Evolutionary conservation across 30 jellyfish, hydroid and myxozoan genomes (phyloP).

Genomic region (Rhopilema esculentum): DNA sequence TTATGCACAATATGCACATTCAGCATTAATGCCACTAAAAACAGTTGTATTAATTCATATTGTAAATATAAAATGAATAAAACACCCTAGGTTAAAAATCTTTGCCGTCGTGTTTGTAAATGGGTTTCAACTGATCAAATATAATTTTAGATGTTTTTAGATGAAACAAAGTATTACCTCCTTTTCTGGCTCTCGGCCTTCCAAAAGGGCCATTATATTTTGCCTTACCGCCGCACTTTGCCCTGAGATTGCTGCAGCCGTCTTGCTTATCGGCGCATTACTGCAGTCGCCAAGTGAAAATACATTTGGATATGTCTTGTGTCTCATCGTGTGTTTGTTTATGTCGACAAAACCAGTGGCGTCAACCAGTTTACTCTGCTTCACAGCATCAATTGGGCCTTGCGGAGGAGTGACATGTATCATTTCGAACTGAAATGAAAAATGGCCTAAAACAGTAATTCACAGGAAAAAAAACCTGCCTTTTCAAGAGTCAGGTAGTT

Average conservation of each 20-base stretch:
- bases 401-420: constrained; percentile 98
- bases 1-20: too few species aligned
- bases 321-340: constrained; percentile 75
- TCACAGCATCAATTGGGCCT: constrained; percentile 88
- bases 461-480: not conserved
- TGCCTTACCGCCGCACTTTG: constrained; percentile 75
- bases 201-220: constrained; percentile 62
- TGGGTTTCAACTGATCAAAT: too few species aligned
- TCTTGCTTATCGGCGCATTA: constrained; percentile 87
- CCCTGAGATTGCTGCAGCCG: constrained; percentile 96
- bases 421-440: constrained; percentile 81
- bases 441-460: too few species aligned
- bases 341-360: constrained; percentile 92
- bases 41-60: too few species aligned
- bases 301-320: constrained; percentile 66
- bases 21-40: too few species aligned
- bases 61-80: too few species aligned
- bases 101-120: too few species aligned
- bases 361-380: constrained; percentile 69
- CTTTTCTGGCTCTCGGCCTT: constrained; percentile 69
- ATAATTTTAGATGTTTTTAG: not conserved
- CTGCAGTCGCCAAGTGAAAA: constrained; percentile 92
- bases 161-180: constrained; percentile 34
- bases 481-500: too few species aligned
- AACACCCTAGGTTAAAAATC: too few species aligned